Percentiles rank a stretch among this genome's conserved stretches.
Conservation (phyloP, 2,797 vertebrate species). For the Myripristis murdjan region DNA sequence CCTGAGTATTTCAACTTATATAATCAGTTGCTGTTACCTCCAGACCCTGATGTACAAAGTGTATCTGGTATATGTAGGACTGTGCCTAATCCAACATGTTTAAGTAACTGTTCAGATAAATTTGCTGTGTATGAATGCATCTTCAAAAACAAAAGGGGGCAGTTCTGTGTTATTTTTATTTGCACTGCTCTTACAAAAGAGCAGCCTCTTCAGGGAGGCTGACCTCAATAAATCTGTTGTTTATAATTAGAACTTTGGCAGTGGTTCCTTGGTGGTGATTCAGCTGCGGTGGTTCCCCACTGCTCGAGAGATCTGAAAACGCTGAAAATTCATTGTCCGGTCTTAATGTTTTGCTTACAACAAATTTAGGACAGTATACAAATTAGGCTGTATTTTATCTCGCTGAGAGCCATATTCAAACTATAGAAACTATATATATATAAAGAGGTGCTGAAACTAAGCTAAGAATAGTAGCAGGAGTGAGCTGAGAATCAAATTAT, state of each 20-base stretch:
- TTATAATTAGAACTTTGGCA: constrained; percentile 74
- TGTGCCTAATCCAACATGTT: constrained; percentile 35
- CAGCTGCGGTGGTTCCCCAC: constrained; percentile 55
- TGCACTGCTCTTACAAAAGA: constrained; percentile 64
- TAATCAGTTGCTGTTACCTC: constrained; percentile 9
- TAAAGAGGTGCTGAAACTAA: constrained; percentile 33
- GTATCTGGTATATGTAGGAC: neutral
- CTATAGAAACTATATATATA: too few relatives aligned
- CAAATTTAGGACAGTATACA: constrained; percentile 45
- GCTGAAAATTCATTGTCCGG: constrained; percentile 44
- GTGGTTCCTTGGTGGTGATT: constrained; percentile 60
- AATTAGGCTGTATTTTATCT: constrained; percentile 44
- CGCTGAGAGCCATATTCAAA: constrained; percentile 23
- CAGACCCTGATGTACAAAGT: constrained; percentile 4
- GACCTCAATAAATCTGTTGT: constrained; percentile 73
- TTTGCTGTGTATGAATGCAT: constrained; percentile 42
- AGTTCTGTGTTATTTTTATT: constrained; percentile 54
- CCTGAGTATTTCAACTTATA: neutral
- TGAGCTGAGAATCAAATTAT: neutral
- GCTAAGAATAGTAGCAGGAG: constrained; percentile 17
- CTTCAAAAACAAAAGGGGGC: constrained; percentile 36
- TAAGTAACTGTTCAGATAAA: constrained; percentile 49
- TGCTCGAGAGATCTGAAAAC: constrained; percentile 44
- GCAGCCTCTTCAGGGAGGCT: constrained; percentile 65
- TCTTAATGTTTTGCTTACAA: constrained; percentile 34